Base-by-base conservation (phyloP, 2,888 invertebrate species). In the Phytoseiulus persimilis region DNA sequence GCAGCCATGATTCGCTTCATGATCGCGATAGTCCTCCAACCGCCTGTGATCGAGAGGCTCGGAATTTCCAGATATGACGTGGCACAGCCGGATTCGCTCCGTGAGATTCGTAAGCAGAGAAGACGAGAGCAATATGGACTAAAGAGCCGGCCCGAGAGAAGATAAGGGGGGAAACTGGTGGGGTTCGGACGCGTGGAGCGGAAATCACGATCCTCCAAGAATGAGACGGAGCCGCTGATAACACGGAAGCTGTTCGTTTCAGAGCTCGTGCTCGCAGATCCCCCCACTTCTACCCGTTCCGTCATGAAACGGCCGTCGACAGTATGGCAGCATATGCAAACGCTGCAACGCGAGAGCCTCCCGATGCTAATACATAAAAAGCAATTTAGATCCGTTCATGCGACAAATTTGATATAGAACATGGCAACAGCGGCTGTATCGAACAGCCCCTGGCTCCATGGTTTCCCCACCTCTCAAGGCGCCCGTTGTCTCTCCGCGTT, bases 371-470 rank as follows among this genome's bases (percentile, higher is more conserved):
- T 65, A 65, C 65, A 65, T 65, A 65, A 65, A 65, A 65, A 65
- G 65, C 65, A 65, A 65, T 65, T 65, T 65, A 65, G 65, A 65
- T 65, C 65, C 65, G 65, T 65, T 65, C 65, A 65, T 65, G 65
- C 65, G 65, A 65, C 65, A 65, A 65, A 65, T 65, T 65, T 65
- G 65, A 65, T 65, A 65, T 65, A 65, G 65, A 65, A 65, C 65
- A 65, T 23, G 65, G 65, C 65, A 65, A 65, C 65, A 65, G 65
- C 65, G 65, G 65, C 65, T 65, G 65, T 23, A 65, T 65, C 65
- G 5, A 65, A 65, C 65, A 65, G 65, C 23, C 65, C 18, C 65
- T 23, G 1, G 5, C 65, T 65, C 65, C 18, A 11, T 65, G 28
- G 9, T 65, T 14, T 18, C 28, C 65, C 65, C 18, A 23, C 65